These are phyloP conservation scores for Miichthys miiuy DNA, from an alignment of 2,797 vertebrate genomes.

Conservation along the genomic window DNA sequence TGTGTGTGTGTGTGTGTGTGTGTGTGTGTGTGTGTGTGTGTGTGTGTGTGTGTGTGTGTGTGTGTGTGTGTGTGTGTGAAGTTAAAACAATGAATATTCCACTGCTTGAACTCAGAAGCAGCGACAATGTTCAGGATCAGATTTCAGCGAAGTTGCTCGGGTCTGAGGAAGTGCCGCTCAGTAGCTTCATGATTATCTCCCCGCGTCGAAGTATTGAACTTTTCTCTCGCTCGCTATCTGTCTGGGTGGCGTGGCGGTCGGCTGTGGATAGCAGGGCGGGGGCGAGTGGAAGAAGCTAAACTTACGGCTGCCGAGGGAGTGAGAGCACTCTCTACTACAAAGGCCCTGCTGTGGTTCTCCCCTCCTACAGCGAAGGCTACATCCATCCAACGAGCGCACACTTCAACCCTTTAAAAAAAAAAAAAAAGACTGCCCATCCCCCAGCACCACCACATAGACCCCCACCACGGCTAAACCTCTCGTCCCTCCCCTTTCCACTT, in stretches of 20 bases:
- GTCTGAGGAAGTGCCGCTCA: constrained; percentile 32
- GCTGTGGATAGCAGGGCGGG: constrained; percentile 31
- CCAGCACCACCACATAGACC: constrained; percentile 54
- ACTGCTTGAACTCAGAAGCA: constrained; percentile 53
- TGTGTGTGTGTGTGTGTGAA: constrained; percentile 25
- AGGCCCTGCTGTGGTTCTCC: constrained; percentile 64
- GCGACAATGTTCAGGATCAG: constrained; percentile 68
- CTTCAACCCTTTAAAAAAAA: constrained; percentile 63
- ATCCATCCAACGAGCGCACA: constrained; percentile 61
- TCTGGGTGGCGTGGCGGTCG: constrained; percentile 42
- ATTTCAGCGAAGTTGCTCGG: constrained; percentile 53
- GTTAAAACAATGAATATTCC: constrained; percentile 73
- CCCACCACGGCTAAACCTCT: constrained; percentile 53
- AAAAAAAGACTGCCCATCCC: constrained; percentile 55
- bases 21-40: constrained; percentile 13
- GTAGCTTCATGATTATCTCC: constrained; percentile 52
- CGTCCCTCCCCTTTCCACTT: constrained; percentile 70
- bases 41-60: constrained; percentile 28
- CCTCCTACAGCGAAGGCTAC: constrained; percentile 43
- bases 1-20: constrained; percentile 32
- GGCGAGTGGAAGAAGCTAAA: constrained; percentile 57
- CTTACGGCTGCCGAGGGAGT: constrained; percentile 66
- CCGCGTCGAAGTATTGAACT: constrained; percentile 57
- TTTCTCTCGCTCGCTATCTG: constrained; percentile 35
- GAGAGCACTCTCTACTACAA: constrained; percentile 69